Base-by-base conservation (phyloP, 92 coral and sea anemone genomes). In the Micromussa lordhowensis region DNA sequence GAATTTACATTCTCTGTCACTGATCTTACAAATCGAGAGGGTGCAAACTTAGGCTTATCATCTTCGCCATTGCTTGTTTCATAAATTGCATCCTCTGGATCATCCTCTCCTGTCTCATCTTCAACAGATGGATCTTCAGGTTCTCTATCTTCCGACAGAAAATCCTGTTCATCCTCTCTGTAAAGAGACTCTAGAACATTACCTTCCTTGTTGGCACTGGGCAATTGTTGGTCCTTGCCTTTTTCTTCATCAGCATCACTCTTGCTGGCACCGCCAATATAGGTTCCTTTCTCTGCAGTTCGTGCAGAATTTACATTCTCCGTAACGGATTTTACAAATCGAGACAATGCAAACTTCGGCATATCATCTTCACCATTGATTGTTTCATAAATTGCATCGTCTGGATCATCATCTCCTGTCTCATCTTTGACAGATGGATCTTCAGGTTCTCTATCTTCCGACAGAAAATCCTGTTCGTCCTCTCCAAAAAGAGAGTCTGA, bases 1-100 rank as follows among this genome's bases (percentile, higher is more conserved):
- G 78, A 38, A 34, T 68, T 72, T 12, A 63, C 53, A 82, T 82
- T 55, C 64, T 82, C 86, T 29, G 76, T 82, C 5, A 82, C 48
- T 15, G 86, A 82, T 38, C 68, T 35, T 22, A 0, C 28, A 61
- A 61, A 61, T 61, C 1, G n/a, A 4, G 28, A 12, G 4, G 29
- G 1, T 40, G 35, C 24, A 77, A 40, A 28, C 6, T 49, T 24
- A 19, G 31, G 24, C 31, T 77, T 44, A 11, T 48, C 35, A 12
- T 24, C 58, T 16, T 35, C 24, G 1, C 26, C 11, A 31, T 1
- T 77, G n/a, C 68, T 61, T 61, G 28, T 40, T 8, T 26, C 63
- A 40, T 40, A 40, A 40, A 40, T 40, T 40, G 28, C 10, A 1
- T 77, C 81, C 19, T 26, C 81, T 49, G 21, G 63, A 26, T 34